These are phyloP conservation scores for Muscicapa adusta DNA, from an alignment of 2,113 vertebrate genomes.

Conservation along the genomic window DNA sequence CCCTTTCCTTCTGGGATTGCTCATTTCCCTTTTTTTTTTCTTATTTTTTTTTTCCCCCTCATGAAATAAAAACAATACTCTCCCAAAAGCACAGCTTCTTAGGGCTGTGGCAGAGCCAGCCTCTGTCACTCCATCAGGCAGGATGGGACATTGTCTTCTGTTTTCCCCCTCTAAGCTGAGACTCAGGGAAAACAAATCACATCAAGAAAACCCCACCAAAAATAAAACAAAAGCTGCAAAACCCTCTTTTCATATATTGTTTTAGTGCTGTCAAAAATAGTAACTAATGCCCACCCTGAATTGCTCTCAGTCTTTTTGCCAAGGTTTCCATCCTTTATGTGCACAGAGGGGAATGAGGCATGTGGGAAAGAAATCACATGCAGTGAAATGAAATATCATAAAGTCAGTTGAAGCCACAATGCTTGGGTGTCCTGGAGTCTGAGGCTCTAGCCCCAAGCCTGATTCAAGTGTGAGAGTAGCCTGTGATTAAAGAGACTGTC, in stretches of 20 bases:
- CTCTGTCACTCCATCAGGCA: neutral
- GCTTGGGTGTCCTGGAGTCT: neutral
- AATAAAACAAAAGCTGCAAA: neutral
- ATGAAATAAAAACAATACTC: neutral
- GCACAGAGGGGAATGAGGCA: neutral
- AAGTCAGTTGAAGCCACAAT: neutral
- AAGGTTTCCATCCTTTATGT: neutral
- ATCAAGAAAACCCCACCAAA: neutral
- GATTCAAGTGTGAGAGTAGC: neutral
- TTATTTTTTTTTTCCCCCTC: neutral
- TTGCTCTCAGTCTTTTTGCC: neutral
- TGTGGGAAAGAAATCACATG: neutral
- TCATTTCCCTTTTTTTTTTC: slow-evolving; percentile 4
- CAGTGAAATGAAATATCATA: neutral
- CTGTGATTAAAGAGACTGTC: neutral
- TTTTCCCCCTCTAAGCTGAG: neutral
- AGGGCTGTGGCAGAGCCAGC: neutral
- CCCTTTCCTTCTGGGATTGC: slow-evolving; percentile 35
- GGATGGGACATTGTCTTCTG: neutral
- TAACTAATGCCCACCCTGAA: neutral
- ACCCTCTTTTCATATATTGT: neutral
- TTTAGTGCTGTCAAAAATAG: neutral
- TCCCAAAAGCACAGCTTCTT: neutral
- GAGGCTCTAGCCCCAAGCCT: neutral
- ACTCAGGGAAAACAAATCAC: neutral